phyloP scores from a whole-genome alignment of 2,113 vertebrate genomes.

The Chionis minor region DNA sequence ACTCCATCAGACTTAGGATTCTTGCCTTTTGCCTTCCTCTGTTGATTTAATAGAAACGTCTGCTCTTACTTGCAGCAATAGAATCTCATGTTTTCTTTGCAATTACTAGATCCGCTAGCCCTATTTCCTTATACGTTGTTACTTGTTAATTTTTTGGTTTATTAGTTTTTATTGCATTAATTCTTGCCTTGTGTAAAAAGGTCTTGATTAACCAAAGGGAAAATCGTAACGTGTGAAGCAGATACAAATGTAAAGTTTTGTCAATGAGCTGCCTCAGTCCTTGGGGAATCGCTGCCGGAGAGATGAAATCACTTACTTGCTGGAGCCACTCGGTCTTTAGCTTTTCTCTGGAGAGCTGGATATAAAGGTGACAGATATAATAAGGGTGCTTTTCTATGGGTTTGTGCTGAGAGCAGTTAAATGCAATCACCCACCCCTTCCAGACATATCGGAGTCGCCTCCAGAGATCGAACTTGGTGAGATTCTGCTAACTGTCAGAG shows the following conservation, averaged over 20 bases:
- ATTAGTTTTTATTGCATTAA: neutral
- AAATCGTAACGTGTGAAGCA: neutral
- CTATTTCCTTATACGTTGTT: neutral
- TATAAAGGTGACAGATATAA: neutral
- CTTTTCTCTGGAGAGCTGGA: neutral
- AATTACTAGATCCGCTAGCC: neutral
- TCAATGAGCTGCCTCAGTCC: neutral
- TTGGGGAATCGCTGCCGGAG: neutral
- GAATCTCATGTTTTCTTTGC: neutral
- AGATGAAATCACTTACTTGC: neutral
- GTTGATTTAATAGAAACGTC: neutral
- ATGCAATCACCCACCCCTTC: neutral
- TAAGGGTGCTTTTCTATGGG: neutral
- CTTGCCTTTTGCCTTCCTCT: neutral
- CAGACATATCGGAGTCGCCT: neutral
- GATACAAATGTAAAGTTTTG: neutral
- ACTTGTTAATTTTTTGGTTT: neutral
- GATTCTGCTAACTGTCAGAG: neutral
- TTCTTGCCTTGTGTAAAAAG: neutral
- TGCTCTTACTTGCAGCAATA: neutral
- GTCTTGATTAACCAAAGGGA: neutral
- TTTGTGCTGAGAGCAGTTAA: neutral
- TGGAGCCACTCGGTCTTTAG: neutral
- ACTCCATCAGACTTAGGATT: neutral
- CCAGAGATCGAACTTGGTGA: neutral